phyloP scores from a whole-genome alignment of 1,140 invertebrate species.

The Aporrectodea caliginosa region DNA sequence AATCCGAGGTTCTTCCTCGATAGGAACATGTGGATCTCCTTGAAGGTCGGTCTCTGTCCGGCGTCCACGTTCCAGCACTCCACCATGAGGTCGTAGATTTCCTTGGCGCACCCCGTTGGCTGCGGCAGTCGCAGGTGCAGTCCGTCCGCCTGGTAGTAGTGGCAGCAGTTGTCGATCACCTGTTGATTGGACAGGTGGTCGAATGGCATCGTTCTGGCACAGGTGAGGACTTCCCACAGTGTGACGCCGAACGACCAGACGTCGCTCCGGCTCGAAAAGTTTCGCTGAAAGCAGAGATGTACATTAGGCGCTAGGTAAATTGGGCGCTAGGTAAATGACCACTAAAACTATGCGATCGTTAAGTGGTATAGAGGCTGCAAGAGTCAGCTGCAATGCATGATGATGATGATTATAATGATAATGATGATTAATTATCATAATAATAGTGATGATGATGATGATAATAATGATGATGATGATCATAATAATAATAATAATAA shows the following conservation, averaged over 20 bases:
- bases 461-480: background rate
- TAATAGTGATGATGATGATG: background rate
- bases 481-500: background rate
- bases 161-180: conserved; percentile 61
- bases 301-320: too few relatives aligned
- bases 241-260: conserved; percentile 84
- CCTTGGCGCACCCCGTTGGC: conserved; percentile 22
- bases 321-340: too few relatives aligned
- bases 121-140: conserved; percentile 30
- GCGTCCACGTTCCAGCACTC: conserved; percentile 27
- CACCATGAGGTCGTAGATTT: conserved; percentile 30
- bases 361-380: too few relatives aligned
- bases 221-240: conserved; percentile 83
- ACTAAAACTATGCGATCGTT: too few relatives aligned
- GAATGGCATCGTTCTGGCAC: conserved; percentile 75
- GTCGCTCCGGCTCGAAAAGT: conserved; percentile 71
- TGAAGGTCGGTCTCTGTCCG: conserved; percentile 65
- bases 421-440: background rate
- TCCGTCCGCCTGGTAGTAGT: conserved; percentile 51
- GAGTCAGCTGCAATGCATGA: too few relatives aligned
- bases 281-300: background rate
- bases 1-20: conserved; percentile 74
- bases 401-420: too few relatives aligned
- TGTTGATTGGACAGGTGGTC: conserved; percentile 66
- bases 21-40: conserved; percentile 79